Base-by-base conservation (phyloP, 2,113 vertebrate genomes). In the Epinephelus cyanopodus region DNA sequence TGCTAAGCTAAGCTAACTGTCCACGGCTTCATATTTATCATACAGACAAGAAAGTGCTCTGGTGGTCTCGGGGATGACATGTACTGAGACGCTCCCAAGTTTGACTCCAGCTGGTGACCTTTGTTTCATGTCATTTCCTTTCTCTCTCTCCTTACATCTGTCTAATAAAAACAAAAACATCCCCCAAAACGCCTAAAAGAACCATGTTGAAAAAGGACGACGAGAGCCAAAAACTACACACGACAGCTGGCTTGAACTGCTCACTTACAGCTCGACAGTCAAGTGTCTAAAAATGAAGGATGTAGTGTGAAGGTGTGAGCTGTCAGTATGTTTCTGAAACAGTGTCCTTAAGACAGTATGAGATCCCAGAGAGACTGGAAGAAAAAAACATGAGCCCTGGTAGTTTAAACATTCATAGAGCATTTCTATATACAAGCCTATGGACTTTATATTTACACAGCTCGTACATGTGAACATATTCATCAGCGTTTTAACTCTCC, bases 321-420 rank as follows among this genome's bases (percentile, higher is more conserved):
- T 13, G 37, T 45, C 23, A 33, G 37, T 23, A 23, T 13, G 50
- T 13, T 67, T 50, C 29, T 53, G 33, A 37, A 47, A 74, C 57
- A 23, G 9, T 3, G 27, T 74, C 60, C 39, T n/a, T 8, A 9
- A 25, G 50, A 63, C 47, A 4, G 37, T 3, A 54, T 2, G 53
- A 80, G 21, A n/a, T 58, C 53, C 52, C 62, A 48, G 19, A 76
- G 52, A 37, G 29, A 68, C 7, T 27, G 25, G 23, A 42, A 17
- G 42, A 5, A 45, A 5, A 45, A 63, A 68, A 0, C 10, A 50
- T 2, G 12, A 78, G 56, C 77, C 66, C 74, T 52, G 60, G 12
- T n/a, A 52, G 57, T 23, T 82, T 45, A 37, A 61, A 91, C 83
- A 89, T 84, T 86, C 85, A 77, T 33, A 5, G 23, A 84, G 57